Percentiles rank a stretch among this genome's conserved stretches.
phyloP scores from a whole-genome alignment of 92 coral and sea anemone genomes.

The Anthopleura xanthogrammica region DNA sequence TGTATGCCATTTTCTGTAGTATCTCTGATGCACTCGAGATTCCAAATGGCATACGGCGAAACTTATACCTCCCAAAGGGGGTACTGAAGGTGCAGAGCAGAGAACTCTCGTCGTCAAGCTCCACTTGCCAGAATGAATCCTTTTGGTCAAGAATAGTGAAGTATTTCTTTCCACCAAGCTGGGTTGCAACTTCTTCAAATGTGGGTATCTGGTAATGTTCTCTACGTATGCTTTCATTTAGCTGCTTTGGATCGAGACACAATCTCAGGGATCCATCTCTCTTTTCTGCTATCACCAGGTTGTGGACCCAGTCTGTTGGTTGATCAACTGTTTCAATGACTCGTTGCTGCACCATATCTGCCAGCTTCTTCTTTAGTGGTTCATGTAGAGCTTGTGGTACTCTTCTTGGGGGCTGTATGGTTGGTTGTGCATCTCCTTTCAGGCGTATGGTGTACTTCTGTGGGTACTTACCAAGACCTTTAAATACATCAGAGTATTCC shows the following conservation, averaged over 20 bases:
- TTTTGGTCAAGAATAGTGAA: constrained; percentile 46
- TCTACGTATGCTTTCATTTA: constrained; percentile 16
- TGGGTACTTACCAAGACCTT: constrained; percentile 19
- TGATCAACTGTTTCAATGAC: constrained; percentile 22
- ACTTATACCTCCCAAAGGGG: constrained; percentile 37
- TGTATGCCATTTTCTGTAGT: constrained; percentile 43
- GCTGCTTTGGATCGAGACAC: constrained; percentile 23
- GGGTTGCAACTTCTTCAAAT: constrained; percentile 16
- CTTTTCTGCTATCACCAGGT: constrained; percentile 23
- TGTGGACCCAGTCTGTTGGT: constrained; percentile 26
- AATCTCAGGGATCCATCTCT: constrained; percentile 19
- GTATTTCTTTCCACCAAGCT: constrained; percentile 23
- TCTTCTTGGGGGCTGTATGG: constrained; percentile 18
- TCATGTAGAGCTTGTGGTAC: constrained; percentile 25
- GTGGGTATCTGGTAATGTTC: constrained; percentile 26
- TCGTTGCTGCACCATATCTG: constrained; percentile 2
- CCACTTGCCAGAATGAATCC: constrained; percentile 50
- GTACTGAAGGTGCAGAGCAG: constrained; percentile 46
- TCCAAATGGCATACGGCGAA: constrained; percentile 40
- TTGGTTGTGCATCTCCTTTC: constrained; percentile 17
- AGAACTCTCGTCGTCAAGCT: constrained; percentile 45
- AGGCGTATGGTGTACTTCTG: constrained; percentile 11
- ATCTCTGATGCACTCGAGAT: constrained; percentile 36
- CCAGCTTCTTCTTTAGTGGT: constrained; percentile 13
- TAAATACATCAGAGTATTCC: constrained; percentile 16